phyloP scores from a whole-genome alignment of 2,797 vertebrate species.

The Crax fasciolata region DNA sequence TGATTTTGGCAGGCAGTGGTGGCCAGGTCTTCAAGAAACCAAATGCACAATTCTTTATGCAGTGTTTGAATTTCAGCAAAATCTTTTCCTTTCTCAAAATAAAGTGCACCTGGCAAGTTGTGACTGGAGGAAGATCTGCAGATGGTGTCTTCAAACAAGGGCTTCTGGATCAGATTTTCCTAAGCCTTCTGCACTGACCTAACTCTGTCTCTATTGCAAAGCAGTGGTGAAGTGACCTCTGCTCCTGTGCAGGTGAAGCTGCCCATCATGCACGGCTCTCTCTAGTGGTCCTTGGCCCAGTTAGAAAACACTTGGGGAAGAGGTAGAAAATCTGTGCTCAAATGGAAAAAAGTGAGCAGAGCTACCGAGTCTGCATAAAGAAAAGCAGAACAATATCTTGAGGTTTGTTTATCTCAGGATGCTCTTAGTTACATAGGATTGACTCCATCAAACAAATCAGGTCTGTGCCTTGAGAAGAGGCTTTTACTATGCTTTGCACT shows the following conservation, averaged over 20 bases:
- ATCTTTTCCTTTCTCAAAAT: not conserved
- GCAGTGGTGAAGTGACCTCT: not conserved
- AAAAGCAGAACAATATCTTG: not conserved
- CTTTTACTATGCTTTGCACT: not conserved
- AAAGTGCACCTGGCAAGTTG: not conserved
- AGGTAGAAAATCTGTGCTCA: not conserved
- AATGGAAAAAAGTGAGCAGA: not conserved
- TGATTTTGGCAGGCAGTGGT: not conserved
- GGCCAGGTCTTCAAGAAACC: not conserved
- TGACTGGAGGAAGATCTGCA: not conserved
- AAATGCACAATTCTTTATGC: not conserved
- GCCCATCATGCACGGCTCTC: not conserved
- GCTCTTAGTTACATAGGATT: not conserved
- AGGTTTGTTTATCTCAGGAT: not conserved
- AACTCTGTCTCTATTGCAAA: not conserved
- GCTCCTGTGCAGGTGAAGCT: not conserved
- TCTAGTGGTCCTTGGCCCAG: rapidly evolving
- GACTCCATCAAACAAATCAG: not conserved
- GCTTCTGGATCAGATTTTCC: not conserved
- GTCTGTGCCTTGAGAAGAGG: not conserved
- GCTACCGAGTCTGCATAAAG: not conserved
- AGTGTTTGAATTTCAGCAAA: not conserved
- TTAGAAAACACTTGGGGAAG: not conserved
- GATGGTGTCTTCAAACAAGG: not conserved
- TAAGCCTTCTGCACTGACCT: not conserved